Evolutionary conservation across 2,113 vertebrate species (phyloP).

Genomic region (Podiceps cristatus): DNA sequence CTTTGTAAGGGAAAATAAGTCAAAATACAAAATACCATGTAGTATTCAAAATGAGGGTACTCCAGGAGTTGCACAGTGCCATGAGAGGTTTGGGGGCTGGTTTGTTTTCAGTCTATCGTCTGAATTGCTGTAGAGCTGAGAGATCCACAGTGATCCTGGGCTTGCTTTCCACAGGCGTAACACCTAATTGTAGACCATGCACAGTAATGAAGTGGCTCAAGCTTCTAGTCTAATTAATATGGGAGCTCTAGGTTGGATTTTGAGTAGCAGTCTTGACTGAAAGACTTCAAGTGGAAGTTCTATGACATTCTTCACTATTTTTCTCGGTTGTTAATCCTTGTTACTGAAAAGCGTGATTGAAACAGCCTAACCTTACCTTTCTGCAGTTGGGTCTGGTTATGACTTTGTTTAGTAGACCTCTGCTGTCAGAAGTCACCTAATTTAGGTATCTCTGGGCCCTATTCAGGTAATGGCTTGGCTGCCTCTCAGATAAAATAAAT

Average conservation of each 20-base stretch:
- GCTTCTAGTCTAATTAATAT: background rate
- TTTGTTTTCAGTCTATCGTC: background rate
- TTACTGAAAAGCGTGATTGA: background rate
- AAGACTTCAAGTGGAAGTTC: background rate
- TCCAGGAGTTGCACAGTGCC: background rate
- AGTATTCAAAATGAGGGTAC: background rate
- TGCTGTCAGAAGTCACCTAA: background rate
- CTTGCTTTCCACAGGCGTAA: background rate
- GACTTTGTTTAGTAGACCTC: background rate
- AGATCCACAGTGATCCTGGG: too few relatives aligned
- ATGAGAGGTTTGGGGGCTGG: background rate
- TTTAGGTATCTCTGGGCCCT: accelerated
- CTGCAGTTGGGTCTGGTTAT: background rate
- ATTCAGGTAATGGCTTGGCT: background rate
- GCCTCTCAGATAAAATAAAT: background rate
- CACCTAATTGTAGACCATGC: background rate
- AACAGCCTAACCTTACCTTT: background rate
- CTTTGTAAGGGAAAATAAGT: background rate
- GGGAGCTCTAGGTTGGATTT: background rate
- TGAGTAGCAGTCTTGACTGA: background rate
- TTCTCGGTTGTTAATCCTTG: background rate
- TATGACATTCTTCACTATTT: background rate
- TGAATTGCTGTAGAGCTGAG: background rate
- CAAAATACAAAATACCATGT: background rate
- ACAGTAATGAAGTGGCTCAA: accelerated